Percentiles rank a stretch among this genome's conserved stretches.
Conservation (phyloP, 2,113 vertebrate genomes). For the Atractosteus spatula region DNA sequence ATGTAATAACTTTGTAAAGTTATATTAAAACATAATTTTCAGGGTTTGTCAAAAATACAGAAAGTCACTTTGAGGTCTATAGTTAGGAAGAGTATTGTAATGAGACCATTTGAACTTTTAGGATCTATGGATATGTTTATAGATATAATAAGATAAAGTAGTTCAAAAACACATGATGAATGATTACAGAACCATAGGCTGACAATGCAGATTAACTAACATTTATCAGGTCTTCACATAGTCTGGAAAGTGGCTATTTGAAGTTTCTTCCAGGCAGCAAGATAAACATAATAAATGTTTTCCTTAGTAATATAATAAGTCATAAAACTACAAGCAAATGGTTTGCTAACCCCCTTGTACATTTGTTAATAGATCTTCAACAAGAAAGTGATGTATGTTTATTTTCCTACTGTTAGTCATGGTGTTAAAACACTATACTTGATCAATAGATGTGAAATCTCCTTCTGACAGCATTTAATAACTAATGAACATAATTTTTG, state of each 20-base stretch:
- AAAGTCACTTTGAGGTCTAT: too few species aligned
- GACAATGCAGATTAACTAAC: slow-evolving; percentile 56
- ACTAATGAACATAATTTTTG: slow-evolving; percentile 48
- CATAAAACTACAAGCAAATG: slow-evolving; percentile 57
- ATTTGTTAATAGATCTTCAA: slow-evolving; percentile 54
- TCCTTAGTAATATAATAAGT: slow-evolving; percentile 66
- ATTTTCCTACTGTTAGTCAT: slow-evolving; percentile 43
- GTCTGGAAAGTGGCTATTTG: slow-evolving; percentile 52
- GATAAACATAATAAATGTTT: slow-evolving; percentile 61
- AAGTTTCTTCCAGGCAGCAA: slow-evolving; percentile 57
- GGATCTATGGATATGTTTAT: slow-evolving; percentile 38
- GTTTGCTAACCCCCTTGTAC: slow-evolving; percentile 41
- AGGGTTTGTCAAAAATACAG: too few species aligned
- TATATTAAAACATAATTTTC: too few species aligned
- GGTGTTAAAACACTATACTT: slow-evolving; percentile 45
- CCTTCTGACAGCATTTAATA: slow-evolving; percentile 60
- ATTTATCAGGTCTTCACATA: slow-evolving; percentile 56
- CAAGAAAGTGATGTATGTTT: slow-evolving; percentile 30
- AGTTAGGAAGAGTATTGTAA: too few species aligned
- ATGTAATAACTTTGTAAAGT: too few species aligned
- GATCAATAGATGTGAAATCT: slow-evolving; percentile 53
- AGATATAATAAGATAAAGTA: slow-evolving; percentile 57
- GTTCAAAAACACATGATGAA: slow-evolving; percentile 58
- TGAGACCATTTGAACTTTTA: too few species aligned
- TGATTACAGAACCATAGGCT: slow-evolving; percentile 39